Evolutionary conservation across 2,797 vertebrate genomes (phyloP), one percentile per base, ranked within the genome.

Genomic region (Percopsis omiscomaycus): DNA sequence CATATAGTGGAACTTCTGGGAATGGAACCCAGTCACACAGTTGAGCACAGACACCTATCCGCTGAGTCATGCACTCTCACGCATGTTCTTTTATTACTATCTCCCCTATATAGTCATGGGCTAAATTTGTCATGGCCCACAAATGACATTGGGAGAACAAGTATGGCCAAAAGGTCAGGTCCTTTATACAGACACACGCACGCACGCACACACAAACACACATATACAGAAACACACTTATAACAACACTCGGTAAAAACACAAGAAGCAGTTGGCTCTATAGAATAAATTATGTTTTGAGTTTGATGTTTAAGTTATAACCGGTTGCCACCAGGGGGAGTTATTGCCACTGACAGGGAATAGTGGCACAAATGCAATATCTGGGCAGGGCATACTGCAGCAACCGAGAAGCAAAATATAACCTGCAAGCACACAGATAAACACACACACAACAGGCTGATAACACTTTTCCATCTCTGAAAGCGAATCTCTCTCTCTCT

Each of bases 111-210:
- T 84, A 85, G 84, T n/a, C 65, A 55, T 3, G 3, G n/a, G 52
- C 70, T 90, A 89, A 80, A 83, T 88, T 89, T 91, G 86, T 72
- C 64, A 30, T 67, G 61, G 61, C 68, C 68, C 69, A 68, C 53
- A 66, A 77, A 66, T 80, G 80, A 84, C 76, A 70, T 12, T 1
- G 30, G 32, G 51, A 61, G 65, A 74, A 78, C 74, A 78, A 77
- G 79, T 74, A 74, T 50, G 64, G 67, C 80, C 42, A 29, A 42
- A 6, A 42, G 9, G 9, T 42, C 6, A 8, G 37, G 37, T 42
- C 6, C 8, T 9, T 42, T 42, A 22, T 22, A 50, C 44, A 37
- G 37, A 4, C 42, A 4, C 14, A 5, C 44, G 12, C 48, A 5
- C 44, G 12, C 48, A 22, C 53, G 4, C 30, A 11, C 56, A 79